Evolutionary conservation across 1,140 invertebrate species (phyloP).

Genomic region (Polypedilum vanderplanki): DNA sequence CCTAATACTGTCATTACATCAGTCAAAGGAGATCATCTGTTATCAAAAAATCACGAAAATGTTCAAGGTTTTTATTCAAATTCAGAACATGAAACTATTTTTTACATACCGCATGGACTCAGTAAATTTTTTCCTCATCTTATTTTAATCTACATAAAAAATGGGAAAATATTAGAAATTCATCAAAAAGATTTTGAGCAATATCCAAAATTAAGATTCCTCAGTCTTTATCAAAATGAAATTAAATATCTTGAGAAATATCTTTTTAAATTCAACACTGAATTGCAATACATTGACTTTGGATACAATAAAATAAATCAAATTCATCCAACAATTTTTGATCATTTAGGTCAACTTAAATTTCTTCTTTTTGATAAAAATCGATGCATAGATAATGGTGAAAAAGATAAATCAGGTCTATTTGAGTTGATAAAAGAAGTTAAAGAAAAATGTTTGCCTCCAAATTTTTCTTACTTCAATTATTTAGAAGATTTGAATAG

Average conservation of each 20-base stretch:
- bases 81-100: too few relatives aligned
- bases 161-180: not conserved
- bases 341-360: not conserved
- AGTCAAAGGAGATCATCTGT: too few relatives aligned
- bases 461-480: too few relatives aligned
- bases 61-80: too few relatives aligned
- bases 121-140: not conserved
- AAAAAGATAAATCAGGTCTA: not conserved
- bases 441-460: not conserved
- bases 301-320: not conserved
- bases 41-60: too few relatives aligned
- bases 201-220: not conserved
- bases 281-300: not conserved
- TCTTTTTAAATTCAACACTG: not conserved
- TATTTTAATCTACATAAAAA: not conserved
- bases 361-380: not conserved
- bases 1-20: too few relatives aligned
- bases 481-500: too few relatives aligned
- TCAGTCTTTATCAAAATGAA: not conserved
- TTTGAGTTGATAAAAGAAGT: not conserved
- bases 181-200: not conserved
- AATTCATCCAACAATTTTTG: not conserved
- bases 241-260: not conserved
- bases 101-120: not conserved
- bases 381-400: not conserved